Evolutionary conservation across 2,797 vertebrate species (phyloP).

Genomic region (Telmatherina bonti): DNA sequence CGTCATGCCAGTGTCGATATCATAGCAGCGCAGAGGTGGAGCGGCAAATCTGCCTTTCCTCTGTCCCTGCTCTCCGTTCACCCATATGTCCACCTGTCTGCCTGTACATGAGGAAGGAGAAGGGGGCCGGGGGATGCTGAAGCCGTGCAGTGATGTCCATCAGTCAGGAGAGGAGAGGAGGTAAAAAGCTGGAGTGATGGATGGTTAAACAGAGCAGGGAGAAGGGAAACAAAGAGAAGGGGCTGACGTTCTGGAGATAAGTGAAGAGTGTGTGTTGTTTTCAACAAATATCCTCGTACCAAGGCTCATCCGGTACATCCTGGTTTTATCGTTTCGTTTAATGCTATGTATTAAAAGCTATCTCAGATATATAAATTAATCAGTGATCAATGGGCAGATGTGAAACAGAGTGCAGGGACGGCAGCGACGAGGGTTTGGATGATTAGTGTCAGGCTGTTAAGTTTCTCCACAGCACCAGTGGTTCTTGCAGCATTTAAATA

Average conservation of each 20-base stretch:
- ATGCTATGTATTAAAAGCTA: background rate
- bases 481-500: background rate
- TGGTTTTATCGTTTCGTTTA: background rate
- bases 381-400: background rate
- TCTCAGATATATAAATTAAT: background rate
- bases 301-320: background rate
- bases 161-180: constrained; percentile 26
- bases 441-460: background rate
- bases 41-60: constrained; percentile 53
- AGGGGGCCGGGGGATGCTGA: background rate
- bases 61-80: constrained; percentile 34
- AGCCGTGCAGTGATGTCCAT: constrained; percentile 16
- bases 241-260: background rate
- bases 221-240: background rate
- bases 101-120: constrained; percentile 10
- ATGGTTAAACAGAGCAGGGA: constrained; percentile 8
- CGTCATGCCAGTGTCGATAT: constrained; percentile 63
- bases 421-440: background rate
- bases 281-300: background rate
- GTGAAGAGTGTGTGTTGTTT: background rate
- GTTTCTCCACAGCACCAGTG: too few species aligned
- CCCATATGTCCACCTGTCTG: constrained; percentile 39
- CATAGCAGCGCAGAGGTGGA: constrained; percentile 52
- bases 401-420: background rate
- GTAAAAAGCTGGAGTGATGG: constrained; percentile 14